These are phyloP conservation scores for Conger conger DNA, from an alignment of 2,113 vertebrate genomes.

Conservation along the genomic window DNA sequence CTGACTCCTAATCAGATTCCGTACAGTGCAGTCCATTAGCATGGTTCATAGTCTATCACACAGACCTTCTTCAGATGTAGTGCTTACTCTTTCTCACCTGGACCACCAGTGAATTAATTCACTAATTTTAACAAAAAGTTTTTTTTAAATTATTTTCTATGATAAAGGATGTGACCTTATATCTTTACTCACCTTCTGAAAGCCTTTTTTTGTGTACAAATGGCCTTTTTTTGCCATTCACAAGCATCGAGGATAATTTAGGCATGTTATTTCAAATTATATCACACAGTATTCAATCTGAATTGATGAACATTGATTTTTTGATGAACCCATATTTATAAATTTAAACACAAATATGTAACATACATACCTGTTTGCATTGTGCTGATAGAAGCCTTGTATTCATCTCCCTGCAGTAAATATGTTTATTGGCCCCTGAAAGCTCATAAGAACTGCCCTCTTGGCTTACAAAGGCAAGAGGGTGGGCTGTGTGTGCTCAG, in stretches of 20 bases:
- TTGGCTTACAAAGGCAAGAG: conserved; percentile 11
- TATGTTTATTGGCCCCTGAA: conserved; percentile 23
- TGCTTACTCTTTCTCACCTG: not conserved
- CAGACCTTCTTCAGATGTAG: not conserved
- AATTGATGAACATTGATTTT: too few species aligned
- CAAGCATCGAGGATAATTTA: not conserved
- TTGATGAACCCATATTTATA: not conserved
- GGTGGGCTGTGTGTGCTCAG: not conserved
- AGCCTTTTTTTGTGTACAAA: too few species aligned
- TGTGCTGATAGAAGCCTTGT: not conserved
- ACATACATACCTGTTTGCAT: not conserved
- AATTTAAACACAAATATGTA: not conserved
- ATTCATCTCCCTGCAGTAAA: conserved; percentile 5
- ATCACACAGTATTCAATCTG: not conserved
- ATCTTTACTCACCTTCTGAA: not conserved
- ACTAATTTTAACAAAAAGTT: too few species aligned
- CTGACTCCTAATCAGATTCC: not conserved
- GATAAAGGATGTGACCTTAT: too few species aligned
- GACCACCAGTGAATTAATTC: not conserved
- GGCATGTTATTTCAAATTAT: not conserved
- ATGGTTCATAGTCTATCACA: not conserved
- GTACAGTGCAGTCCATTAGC: not conserved
- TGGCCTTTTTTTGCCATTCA: not conserved
- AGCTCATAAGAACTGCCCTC: not conserved
- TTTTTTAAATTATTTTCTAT: too few species aligned